These are phyloP conservation scores for Chrysogorgia sp. DNA, from an alignment of 92 coral and sea anemone genomes.

Conservation along the genomic window DNA sequence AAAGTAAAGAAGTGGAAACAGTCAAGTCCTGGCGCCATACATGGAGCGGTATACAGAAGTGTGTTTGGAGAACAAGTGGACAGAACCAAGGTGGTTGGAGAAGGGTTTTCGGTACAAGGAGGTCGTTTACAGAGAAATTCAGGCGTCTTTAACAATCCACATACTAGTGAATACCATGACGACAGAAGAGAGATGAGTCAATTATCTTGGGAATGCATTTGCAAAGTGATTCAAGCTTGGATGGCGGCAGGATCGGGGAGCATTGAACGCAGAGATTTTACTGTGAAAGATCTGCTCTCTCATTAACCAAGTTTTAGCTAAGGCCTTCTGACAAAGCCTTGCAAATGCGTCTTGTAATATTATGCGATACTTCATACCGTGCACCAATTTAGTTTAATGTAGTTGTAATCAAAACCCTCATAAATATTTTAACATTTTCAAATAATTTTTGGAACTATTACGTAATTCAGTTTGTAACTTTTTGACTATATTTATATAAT, in stretches of 20 bases:
- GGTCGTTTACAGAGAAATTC: constrained; percentile 15
- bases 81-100: constrained; percentile 27
- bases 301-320: no score
- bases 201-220: constrained; percentile 5
- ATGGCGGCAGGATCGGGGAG: not conserved
- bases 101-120: constrained; percentile 26
- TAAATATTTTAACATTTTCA: no score
- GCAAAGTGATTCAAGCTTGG: constrained; percentile 3
- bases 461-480: no score
- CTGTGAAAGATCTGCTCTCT: not conserved
- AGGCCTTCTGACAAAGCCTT: no score
- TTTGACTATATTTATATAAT: no score
- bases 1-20: constrained; percentile 1
- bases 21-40: constrained; percentile 48
- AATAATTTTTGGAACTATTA: no score
- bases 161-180: constrained; percentile 9
- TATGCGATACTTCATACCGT: no score
- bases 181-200: constrained; percentile 2
- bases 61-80: constrained; percentile 39
- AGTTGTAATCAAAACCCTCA: no score
- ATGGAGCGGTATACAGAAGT: constrained; percentile 43
- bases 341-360: no score
- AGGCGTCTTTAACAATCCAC: constrained; percentile 42
- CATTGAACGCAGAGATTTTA: constrained; percentile 2
- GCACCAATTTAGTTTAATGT: no score